Evolutionary conservation across 1,140 invertebrate genomes (phyloP), one percentile per base, ranked within the genome.

Genomic region (Anagrus nilaparvatae): DNA sequence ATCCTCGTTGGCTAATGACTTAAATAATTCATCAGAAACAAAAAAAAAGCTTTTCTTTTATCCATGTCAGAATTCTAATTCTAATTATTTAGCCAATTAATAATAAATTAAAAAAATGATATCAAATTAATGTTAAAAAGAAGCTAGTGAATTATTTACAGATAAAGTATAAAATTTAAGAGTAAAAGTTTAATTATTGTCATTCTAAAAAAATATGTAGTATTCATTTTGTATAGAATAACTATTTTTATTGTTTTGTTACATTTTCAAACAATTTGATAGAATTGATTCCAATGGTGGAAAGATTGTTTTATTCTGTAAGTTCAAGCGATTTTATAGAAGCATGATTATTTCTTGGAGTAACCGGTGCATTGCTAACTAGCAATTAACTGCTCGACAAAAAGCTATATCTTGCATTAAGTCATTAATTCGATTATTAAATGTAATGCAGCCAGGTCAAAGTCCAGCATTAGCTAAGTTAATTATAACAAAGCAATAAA

Each of bases 301-400:
- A 81, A 50, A 70, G 78, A 10, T 62, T 90, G 49, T 65, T 92
- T 3, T 76, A 78, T 49, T 89, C 87, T 0, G 77, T 81, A 51
- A 79, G 76, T 44, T 70, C 76, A 1, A 74, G 80, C 1, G 89
- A 92, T 61, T 79, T 89, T 0, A 72, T 81, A 25, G 89, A 92
- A 65, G 80, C 88, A 0, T 82, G 91, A 28, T 77, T 85, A 35
- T 86, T 93, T 56, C 84, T 93, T 47, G 84, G 84, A 0, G 77
- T 77, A 0, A 83, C 83, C 4, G 82, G 79, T 56, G 76, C 85
- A 53, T 88, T 89, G 58, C 77, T 80, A 35, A 72, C 92, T 10
- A 46, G 31, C 49, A 64, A 33, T 35, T 42, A 10, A 54, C 57
- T 2, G 23, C 33, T 6, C 55, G 63, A 7, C 53, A 61, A 47